Conservation (phyloP, 2,888 invertebrate genomes). For the Bursaphelenchus okinawaensis region DNA sequence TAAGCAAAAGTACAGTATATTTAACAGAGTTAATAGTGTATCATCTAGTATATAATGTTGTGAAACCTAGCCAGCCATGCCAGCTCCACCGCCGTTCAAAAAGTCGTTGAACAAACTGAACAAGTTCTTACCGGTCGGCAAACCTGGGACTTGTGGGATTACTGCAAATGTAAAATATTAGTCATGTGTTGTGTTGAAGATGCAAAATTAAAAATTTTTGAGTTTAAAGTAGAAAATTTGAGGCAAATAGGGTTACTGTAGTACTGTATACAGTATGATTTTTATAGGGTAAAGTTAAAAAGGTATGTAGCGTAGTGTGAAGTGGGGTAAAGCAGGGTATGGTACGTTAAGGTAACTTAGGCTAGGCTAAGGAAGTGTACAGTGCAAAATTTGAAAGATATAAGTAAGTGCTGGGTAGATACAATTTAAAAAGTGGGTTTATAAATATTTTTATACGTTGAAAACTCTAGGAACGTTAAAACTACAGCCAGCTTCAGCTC, state of each 20-base stretch:
- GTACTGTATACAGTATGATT: too few relatives aligned
- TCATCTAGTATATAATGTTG: too few relatives aligned
- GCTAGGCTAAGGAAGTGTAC: too few relatives aligned
- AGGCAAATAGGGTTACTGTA: background rate
- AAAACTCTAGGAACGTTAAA: background rate
- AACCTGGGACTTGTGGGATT: background rate
- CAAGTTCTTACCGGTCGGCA: background rate
- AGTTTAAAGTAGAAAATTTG: background rate
- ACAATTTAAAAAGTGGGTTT: too few relatives aligned
- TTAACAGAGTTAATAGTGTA: too few relatives aligned
- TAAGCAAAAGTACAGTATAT: too few relatives aligned
- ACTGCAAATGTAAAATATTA: background rate
- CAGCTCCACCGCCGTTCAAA: background rate
- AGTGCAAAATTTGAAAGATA: background rate
- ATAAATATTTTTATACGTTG: too few relatives aligned
- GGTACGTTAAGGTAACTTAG: too few relatives aligned
- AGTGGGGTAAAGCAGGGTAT: too few relatives aligned
- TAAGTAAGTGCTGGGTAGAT: background rate
- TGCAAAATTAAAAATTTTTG: background rate
- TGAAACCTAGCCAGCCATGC: background rate
- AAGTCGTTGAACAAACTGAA: background rate
- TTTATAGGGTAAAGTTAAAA: too few relatives aligned
- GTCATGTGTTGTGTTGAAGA: background rate
- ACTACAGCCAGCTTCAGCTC: background rate
- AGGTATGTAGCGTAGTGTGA: too few relatives aligned